Percentiles rank a stretch among this genome's conserved stretches.
Evolutionary conservation across 2,797 vertebrate genomes (phyloP).

Genomic region (Bovichtus diacanthus): DNA sequence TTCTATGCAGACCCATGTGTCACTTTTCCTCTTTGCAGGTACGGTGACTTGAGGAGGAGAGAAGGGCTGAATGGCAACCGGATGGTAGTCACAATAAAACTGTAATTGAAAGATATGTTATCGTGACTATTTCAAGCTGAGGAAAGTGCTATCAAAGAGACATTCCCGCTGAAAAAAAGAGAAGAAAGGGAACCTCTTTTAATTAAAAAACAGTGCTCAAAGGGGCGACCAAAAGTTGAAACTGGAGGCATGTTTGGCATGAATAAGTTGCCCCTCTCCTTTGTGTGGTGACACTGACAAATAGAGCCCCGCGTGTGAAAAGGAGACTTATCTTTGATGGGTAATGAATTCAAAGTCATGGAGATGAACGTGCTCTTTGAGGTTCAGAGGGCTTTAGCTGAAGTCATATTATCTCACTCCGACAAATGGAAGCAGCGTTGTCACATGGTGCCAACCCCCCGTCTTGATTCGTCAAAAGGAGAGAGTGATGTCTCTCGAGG

Average conservation of each 20-base stretch:
- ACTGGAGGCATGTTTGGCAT: slow-evolving; percentile 88
- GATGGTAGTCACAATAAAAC: slow-evolving; percentile 86
- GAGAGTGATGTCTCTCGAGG: slow-evolving; percentile 55
- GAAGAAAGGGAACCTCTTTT: slow-evolving; percentile 83
- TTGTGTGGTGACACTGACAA: slow-evolving; percentile 89
- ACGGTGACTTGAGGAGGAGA: slow-evolving; percentile 60
- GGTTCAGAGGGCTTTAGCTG: slow-evolving; percentile 83
- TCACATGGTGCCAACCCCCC: slow-evolving; percentile 69
- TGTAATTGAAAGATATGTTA: slow-evolving; percentile 91
- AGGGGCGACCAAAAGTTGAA: slow-evolving; percentile 84
- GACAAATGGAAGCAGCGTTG: slow-evolving; percentile 75
- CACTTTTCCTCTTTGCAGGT: slow-evolving; percentile 82
- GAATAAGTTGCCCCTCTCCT: slow-evolving; percentile 85
- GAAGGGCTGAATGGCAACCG: slow-evolving; percentile 79
- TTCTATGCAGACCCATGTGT: slow-evolving; percentile 80
- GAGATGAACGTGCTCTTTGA: slow-evolving; percentile 87
- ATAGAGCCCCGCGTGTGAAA: slow-evolving; percentile 83
- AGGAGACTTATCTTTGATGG: slow-evolving; percentile 88
- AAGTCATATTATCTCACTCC: slow-evolving; percentile 83
- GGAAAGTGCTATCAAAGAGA: slow-evolving; percentile 81
- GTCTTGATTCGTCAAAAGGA: slow-evolving; percentile 60
- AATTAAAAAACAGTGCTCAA: slow-evolving; percentile 86
- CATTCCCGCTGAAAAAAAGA: slow-evolving; percentile 68
- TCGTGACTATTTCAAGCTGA: slow-evolving; percentile 81
- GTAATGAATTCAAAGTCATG: slow-evolving; percentile 88